Evolutionary conservation across 2,888 invertebrate species (phyloP).

Genomic region (Scaptomyza caliginosa): DNA sequence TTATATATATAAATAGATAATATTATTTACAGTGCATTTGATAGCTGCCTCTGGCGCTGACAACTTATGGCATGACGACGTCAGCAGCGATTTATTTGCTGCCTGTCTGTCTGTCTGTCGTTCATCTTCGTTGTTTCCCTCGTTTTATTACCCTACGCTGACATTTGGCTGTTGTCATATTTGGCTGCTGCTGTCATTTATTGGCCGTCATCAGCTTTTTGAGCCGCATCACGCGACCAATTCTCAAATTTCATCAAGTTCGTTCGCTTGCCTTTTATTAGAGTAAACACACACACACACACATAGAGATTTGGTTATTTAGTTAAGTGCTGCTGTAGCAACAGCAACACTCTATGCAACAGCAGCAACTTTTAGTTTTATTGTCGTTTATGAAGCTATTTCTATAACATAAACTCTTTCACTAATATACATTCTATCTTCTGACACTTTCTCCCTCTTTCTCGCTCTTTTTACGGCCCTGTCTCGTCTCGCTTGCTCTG

Average conservation of each 20-base stretch:
- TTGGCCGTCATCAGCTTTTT: slow-evolving; percentile 67
- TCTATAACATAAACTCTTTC: no score
- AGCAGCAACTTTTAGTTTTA: not conserved
- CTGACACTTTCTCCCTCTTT: not conserved
- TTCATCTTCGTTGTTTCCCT: slow-evolving; percentile 47
- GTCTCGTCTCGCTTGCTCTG: not conserved
- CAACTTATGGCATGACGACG: slow-evolving; percentile 40
- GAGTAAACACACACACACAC: slow-evolving; percentile 1
- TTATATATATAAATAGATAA: not conserved
- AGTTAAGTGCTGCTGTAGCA: not conserved
- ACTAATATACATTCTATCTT: no score
- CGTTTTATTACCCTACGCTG: slow-evolving; percentile 52
- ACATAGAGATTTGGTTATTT: not conserved
- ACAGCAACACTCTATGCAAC: slow-evolving; percentile 1
- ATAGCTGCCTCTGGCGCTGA: slow-evolving; percentile 11
- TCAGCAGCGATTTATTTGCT: slow-evolving; percentile 71
- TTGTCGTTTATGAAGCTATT: not conserved
- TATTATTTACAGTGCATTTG: not conserved
- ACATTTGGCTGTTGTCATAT: slow-evolving; percentile 47
- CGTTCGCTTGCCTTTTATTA: slow-evolving; percentile 42
- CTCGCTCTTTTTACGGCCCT: not conserved
- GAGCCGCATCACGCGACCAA: slow-evolving; percentile 64
- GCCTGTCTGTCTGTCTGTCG: slow-evolving; percentile 53
- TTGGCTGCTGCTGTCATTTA: slow-evolving; percentile 65
- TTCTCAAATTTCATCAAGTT: slow-evolving; percentile 47